Conservation (phyloP, 2,113 vertebrate genomes). For the Phalacrocorax aristotelis region DNA sequence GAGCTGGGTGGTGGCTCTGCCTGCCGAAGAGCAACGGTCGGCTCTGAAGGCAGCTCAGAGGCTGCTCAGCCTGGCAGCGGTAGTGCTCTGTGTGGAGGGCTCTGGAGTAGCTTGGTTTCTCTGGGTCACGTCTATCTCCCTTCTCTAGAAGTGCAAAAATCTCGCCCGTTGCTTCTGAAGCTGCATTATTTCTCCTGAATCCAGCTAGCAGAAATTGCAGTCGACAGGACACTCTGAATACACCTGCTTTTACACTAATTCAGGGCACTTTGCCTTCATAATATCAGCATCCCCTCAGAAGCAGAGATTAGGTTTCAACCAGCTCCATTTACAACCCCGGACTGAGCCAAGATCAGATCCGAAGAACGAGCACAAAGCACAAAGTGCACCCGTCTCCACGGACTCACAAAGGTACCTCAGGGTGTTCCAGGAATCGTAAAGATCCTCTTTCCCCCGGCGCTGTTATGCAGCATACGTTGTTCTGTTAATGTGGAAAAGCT, state of each 20-base stretch:
- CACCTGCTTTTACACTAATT: not conserved
- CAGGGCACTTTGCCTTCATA: not conserved
- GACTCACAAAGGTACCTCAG: not conserved
- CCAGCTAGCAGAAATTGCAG: not conserved
- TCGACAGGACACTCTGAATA: not conserved
- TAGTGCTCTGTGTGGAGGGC: not conserved
- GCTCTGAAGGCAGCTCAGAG: not conserved
- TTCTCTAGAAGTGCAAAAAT: not conserved
- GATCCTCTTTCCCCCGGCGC: not conserved
- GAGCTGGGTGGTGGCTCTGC: not conserved
- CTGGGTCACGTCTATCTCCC: not conserved
- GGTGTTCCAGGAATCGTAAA: rapidly evolving
- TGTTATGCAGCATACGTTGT: rapidly evolving
- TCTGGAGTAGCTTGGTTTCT: not conserved
- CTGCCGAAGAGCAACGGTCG: rapidly evolving
- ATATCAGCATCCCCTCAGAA: not conserved
- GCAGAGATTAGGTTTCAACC: no score
- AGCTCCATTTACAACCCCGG: no score
- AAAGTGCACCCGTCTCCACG: not conserved
- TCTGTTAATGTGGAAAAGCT: not conserved
- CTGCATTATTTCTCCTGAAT: not conserved
- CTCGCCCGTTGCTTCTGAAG: not conserved
- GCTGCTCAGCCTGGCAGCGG: not conserved
- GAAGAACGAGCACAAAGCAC: not conserved
- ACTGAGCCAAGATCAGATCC: not conserved